These are phyloP conservation scores for Notechis scutatus DNA, from an alignment of 2,113 vertebrate species.

Conservation along the genomic window DNA sequence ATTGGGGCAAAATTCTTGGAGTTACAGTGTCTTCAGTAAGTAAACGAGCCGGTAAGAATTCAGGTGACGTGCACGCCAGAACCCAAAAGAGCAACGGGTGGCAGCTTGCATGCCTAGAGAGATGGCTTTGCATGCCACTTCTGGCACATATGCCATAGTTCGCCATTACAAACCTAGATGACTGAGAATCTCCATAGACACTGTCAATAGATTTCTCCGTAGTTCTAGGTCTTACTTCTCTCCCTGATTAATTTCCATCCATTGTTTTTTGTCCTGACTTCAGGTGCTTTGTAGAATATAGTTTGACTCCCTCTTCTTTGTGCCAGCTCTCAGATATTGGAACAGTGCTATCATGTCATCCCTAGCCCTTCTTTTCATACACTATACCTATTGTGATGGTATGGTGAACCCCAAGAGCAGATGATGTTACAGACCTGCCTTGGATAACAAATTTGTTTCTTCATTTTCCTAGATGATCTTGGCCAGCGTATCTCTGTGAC, in stretches of 20 bases:
- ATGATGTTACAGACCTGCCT: neutral
- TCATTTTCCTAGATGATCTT: neutral
- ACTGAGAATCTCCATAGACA: no score
- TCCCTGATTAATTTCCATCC: neutral
- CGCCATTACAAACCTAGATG: no score
- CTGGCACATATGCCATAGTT: no score
- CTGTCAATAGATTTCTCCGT: neutral
- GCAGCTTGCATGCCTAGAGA: no score
- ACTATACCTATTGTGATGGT: neutral
- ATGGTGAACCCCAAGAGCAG: neutral
- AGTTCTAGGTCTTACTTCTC: neutral
- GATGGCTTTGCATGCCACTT: no score
- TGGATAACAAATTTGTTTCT: neutral
- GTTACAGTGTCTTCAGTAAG: constrained; percentile 34
- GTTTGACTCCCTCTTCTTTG: neutral
- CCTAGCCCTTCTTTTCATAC: neutral
- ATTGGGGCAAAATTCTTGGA: constrained; percentile 19
- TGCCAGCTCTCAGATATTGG: neutral
- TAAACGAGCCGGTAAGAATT: neutral
- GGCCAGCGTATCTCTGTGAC: neutral
- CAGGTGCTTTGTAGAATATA: neutral
- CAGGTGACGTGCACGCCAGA: accelerated
- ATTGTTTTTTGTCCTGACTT: neutral
- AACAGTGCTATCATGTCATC: neutral
- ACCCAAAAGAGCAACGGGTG: no score